Percentiles rank a stretch among this genome's conserved stretches.
Conservation (phyloP, 2,113 vertebrate genomes). For the Morone chrysops region DNA sequence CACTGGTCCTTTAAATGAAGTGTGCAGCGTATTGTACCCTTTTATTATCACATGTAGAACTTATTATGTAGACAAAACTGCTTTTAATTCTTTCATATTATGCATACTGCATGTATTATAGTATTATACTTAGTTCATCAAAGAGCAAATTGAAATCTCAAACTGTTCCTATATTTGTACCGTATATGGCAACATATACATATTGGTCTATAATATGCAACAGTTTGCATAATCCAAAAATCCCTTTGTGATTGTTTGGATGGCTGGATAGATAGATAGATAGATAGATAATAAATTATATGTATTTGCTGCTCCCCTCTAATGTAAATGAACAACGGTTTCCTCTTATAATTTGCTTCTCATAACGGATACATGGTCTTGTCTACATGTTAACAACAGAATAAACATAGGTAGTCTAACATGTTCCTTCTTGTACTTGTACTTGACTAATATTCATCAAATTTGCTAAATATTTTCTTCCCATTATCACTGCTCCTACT, state of each 20-base stretch:
- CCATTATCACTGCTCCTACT: conserved; percentile 38
- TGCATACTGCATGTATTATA: not conserved
- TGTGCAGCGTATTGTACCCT: not conserved
- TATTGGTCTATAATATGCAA: conserved; percentile 1
- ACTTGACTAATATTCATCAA: conserved; percentile 58
- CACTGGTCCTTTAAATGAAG: not conserved
- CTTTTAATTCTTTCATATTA: not conserved
- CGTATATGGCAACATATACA: conserved; percentile 1
- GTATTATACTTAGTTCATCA: not conserved
- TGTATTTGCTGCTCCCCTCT: not conserved
- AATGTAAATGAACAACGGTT: not conserved
- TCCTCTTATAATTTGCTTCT: not conserved
- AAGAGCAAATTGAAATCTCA: not conserved
- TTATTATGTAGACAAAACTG: not conserved
- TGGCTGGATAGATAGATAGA: not conserved
- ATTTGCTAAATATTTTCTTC: conserved; percentile 19
- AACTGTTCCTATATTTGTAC: conserved; percentile 3
- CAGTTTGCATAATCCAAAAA: conserved; percentile 8
- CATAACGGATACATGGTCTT: conserved; percentile 76
- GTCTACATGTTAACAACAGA: conserved; percentile 75
- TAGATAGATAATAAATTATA: not conserved
- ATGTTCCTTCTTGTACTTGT: conserved; percentile 30
- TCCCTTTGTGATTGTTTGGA: conserved; percentile 7
- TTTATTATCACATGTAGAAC: conserved; percentile 1
- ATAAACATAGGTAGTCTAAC: conserved; percentile 46